A percentile compares a stretch with the other conserved stretches of the same genome.
Evolutionary conservation across 2,113 vertebrate species (phyloP).

Genomic region (Struthidea cinerea): DNA sequence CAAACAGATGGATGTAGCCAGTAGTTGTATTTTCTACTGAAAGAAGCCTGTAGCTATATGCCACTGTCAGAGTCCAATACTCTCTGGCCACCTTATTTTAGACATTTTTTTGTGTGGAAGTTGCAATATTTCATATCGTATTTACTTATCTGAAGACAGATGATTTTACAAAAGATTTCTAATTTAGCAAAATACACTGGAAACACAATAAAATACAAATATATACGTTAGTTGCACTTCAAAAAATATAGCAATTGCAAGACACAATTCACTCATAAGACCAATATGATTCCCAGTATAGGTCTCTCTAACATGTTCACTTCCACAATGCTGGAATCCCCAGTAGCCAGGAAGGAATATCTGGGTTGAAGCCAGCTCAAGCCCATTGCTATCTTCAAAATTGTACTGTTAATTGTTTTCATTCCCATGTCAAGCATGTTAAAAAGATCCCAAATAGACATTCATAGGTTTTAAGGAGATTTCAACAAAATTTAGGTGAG

Average conservation of each 20-base stretch:
- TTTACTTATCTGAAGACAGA: not conserved
- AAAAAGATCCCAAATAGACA: not conserved
- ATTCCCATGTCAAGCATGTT: not conserved
- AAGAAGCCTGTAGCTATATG: not conserved
- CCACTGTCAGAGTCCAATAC: not conserved
- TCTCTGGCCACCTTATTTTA: not conserved
- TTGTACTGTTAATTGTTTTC: not conserved
- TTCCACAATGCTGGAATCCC: accelerated
- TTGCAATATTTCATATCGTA: not conserved
- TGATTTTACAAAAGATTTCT: not conserved
- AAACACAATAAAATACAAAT: not conserved
- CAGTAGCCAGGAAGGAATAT: not conserved
- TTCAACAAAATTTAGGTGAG: not conserved
- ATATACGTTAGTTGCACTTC: not conserved
- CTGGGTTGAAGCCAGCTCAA: not conserved
- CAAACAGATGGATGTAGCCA: not conserved
- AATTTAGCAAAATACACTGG: not conserved
- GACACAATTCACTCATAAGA: accelerated
- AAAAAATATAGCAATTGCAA: not conserved
- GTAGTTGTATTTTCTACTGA: not conserved
- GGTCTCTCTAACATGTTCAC: not conserved
- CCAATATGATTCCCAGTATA: not conserved
- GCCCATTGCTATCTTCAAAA: not conserved
- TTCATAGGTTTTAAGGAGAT: not conserved
- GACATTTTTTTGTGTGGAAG: not conserved